Percentiles rank a stretch among this genome's conserved stretches.
These are phyloP conservation scores for Eolophus roseicapilla DNA, from an alignment of 2,113 vertebrate species.

Conservation along the genomic window DNA sequence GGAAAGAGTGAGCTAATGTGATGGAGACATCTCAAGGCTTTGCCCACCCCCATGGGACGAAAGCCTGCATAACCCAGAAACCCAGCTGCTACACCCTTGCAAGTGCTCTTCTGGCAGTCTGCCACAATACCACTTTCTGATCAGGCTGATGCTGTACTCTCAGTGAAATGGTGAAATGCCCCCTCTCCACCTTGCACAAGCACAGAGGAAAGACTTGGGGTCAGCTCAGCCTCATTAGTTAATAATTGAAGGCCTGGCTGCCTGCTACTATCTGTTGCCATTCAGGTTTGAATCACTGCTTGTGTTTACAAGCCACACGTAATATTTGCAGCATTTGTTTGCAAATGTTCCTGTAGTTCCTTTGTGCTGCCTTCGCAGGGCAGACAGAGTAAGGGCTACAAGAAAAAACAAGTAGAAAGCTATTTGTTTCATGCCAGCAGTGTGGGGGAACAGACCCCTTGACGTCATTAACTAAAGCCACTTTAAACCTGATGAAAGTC, in stretches of 20 bases:
- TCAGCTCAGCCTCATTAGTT: not conserved
- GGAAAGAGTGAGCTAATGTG: not conserved
- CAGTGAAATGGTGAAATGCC: not conserved
- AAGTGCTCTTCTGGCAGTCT: not conserved
- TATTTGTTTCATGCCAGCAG: not conserved
- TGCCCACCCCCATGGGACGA: fast-evolving
- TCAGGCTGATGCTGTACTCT: not conserved
- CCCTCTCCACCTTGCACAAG: not conserved
- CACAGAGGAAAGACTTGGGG: not conserved
- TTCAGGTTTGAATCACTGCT: slow-evolving; percentile 10
- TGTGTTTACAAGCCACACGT: not conserved
- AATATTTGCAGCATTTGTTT: not conserved
- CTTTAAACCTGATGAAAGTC: not conserved
- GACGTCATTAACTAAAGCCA: not conserved
- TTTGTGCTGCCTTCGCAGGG: not conserved
- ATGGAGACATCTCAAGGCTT: not conserved
- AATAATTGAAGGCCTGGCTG: slow-evolving; percentile 26
- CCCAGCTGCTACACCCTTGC: not conserved
- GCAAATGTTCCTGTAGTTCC: not conserved
- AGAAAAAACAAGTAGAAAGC: not conserved
- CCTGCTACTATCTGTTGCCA: not conserved
- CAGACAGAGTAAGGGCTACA: not conserved
- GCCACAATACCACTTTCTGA: fast-evolving
- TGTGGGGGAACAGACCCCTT: not conserved
- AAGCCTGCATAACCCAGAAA: not conserved